Evolutionary conservation across 2,888 invertebrate species (phyloP).

Genomic region (Rhingia campestris): DNA sequence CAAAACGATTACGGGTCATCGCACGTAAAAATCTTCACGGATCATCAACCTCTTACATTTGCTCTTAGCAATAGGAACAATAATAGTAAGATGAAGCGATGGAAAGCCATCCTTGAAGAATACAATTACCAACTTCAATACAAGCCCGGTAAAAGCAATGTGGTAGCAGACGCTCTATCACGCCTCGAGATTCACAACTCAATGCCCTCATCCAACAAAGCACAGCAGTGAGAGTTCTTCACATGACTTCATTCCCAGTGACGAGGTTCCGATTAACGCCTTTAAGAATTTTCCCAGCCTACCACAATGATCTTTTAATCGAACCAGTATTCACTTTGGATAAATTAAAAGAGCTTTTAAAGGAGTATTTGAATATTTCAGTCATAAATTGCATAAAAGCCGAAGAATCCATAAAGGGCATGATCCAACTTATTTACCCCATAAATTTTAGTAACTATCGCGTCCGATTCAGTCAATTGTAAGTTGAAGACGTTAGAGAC

Average conservation of each 20-base stretch:
- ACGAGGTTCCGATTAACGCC: neutral
- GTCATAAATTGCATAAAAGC: constrained; percentile 15
- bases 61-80: constrained; percentile 42
- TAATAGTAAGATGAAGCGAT: too few relatives aligned
- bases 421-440: constrained; percentile 16
- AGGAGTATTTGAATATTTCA: neutral
- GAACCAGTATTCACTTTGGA: constrained; percentile 1
- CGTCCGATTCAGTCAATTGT: constrained; percentile 11
- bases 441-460: too few relatives aligned
- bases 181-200: neutral
- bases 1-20: too few relatives aligned
- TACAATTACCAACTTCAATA: constrained; percentile 73
- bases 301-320: neutral
- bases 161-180: constrained; percentile 65
- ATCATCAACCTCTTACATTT: constrained; percentile 55
- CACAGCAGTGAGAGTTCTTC: neutral
- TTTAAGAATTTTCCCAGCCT: neutral
- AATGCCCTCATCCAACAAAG: neutral
- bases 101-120: too few relatives aligned
- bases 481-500: constrained; percentile 4
- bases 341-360: constrained; percentile 12
- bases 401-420: constrained; percentile 18
- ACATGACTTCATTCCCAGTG: neutral
- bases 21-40: constrained; percentile 39
- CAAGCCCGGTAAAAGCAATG: constrained; percentile 79